Conservation (phyloP, 1,140 invertebrate species). For the Macrotrachela quadricornifera region DNA sequence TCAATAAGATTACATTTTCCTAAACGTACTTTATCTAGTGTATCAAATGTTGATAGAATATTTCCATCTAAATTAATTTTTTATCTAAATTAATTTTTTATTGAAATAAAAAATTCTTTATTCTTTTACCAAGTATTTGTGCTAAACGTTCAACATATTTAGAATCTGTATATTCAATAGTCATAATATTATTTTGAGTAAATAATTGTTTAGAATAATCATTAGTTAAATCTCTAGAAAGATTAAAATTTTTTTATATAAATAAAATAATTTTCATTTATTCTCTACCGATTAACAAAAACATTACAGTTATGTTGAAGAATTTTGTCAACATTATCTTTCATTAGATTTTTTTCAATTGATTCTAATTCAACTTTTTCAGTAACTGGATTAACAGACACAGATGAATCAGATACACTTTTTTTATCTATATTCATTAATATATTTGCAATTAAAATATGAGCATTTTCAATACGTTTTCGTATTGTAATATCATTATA, state of each 20-base stretch:
- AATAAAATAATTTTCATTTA: conserved; percentile 18
- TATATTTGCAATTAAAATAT: conserved; percentile 96
- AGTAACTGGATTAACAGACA: conserved; percentile 86
- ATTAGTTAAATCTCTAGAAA: conserved; percentile 69
- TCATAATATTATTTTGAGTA: conserved; percentile 91
- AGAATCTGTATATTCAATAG: conserved; percentile 98
- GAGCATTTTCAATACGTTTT: conserved; percentile 67
- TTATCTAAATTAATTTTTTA: no score
- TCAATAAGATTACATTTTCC: conserved; percentile 86
- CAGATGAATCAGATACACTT: conserved; percentile 85
- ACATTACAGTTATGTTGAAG: conserved; percentile 85
- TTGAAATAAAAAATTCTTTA: no score
- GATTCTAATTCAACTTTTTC: conserved; percentile 92
- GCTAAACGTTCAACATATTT: conserved; percentile 92
- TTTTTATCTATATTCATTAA: conserved; percentile 99
- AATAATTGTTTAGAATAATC: conserved; percentile 99
- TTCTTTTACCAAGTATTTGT: conserved; percentile 51
- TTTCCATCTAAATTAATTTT: conserved; percentile 49
- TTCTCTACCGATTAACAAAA: conserved; percentile 58
- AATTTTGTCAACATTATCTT: conserved; percentile 93
- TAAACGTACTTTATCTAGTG: conserved; percentile 68
- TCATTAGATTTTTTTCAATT: conserved; percentile 99
- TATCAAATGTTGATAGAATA: conserved; percentile 93
- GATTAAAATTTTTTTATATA: neutral
- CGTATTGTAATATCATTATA: conserved; percentile 75